phyloP scores from a whole-genome alignment of 1,140 invertebrate species.

The Mya arenaria region DNA sequence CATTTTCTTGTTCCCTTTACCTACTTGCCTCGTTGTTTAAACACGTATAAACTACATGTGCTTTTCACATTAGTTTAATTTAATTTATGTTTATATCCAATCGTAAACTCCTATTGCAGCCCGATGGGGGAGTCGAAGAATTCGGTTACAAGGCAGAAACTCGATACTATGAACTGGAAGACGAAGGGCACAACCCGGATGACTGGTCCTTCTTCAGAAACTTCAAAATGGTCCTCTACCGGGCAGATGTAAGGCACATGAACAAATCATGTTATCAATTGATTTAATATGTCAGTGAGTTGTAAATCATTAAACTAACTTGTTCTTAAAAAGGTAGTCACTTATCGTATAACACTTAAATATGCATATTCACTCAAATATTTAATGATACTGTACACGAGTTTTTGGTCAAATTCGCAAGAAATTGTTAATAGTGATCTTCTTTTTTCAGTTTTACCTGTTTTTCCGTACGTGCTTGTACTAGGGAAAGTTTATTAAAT shows the following conservation, averaged over 20 bases:
- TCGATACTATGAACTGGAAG: constrained; percentile 15
- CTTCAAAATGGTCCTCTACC: constrained; percentile 51
- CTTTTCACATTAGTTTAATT: no score
- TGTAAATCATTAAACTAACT: neutral
- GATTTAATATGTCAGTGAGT: neutral
- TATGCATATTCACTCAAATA: neutral
- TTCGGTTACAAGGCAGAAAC: constrained; percentile 46
- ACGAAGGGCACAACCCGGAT: constrained; percentile 14
- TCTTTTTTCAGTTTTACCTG: no score
- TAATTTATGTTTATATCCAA: no score
- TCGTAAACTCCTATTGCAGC: no score
- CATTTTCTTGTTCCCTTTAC: no score
- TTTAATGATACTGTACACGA: neutral
- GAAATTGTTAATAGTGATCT: neutral
- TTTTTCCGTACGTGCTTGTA: no score
- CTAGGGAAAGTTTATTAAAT: no score
- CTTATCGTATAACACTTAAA: neutral
- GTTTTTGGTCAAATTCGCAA: neutral
- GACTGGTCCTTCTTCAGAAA: constrained; percentile 44
- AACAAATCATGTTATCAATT: neutral
- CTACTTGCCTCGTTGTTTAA: no score
- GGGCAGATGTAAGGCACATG: neutral
- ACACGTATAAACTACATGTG: no score
- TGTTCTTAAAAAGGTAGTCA: neutral
- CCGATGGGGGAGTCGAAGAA: neutral